These are phyloP conservation scores for Platycercus adscitus DNA, from an alignment of 2,113 vertebrate genomes.

Conservation along the genomic window DNA sequence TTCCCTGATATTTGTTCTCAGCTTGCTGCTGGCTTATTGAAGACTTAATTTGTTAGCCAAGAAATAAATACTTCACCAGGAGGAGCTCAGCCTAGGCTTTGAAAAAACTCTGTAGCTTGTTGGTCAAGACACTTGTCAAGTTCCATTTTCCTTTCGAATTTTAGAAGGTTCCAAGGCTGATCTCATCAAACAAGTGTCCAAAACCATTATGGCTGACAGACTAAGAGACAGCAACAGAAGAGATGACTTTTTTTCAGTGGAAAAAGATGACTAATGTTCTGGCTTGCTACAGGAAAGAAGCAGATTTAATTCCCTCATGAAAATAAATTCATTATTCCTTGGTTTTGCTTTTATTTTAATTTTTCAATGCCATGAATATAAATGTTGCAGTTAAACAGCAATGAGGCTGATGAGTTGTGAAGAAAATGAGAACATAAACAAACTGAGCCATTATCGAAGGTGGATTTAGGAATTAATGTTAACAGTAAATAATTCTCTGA, in stretches of 20 bases:
- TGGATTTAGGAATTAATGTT: neutral
- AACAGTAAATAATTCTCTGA: neutral
- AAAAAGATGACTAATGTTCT: slow-evolving; percentile 29
- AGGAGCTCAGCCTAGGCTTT: neutral
- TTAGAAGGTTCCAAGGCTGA: slow-evolving; percentile 15
- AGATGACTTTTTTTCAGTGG: neutral
- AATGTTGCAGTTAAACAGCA: neutral
- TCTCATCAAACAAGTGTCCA: slow-evolving; percentile 21
- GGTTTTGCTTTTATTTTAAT: neutral
- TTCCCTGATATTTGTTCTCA: neutral
- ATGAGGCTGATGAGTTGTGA: neutral
- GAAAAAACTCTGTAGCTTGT: slow-evolving; percentile 23
- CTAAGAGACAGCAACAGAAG: neutral
- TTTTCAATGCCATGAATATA: neutral
- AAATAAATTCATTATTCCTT: neutral
- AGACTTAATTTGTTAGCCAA: neutral
- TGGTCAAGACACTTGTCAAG: slow-evolving; percentile 14
- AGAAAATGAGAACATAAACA: neutral
- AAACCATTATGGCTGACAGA: neutral
- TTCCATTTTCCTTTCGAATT: slow-evolving; percentile 17
- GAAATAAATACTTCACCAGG: neutral
- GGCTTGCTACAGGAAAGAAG: neutral
- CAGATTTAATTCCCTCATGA: neutral
- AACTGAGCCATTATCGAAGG: neutral
- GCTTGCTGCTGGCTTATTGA: neutral